Base-by-base conservation (phyloP, 2,888 invertebrate genomes). In the Enchytraeus crypticus region DNA sequence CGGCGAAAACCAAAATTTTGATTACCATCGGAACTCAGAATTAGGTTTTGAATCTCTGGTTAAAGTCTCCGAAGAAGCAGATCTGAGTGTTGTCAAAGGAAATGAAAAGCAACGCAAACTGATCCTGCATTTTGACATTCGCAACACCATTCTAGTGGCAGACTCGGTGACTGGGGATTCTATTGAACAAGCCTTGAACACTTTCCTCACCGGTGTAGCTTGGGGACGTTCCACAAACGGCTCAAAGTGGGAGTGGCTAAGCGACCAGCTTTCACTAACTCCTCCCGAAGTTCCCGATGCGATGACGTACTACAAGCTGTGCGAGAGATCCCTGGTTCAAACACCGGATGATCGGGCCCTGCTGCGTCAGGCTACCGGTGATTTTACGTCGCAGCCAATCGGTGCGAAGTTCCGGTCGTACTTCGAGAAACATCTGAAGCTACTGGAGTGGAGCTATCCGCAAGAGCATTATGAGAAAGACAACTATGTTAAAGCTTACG, bases 61-160 rank as follows among this genome's bases (percentile, higher is more conserved):
- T n/a, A n/a, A n/a, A n/a, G n/a, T n/a, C n/a, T n/a, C n/a, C n/a
- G n/a, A n/a, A n/a, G n/a, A n/a, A n/a, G n/a, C n/a, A n/a, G n/a
- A n/a, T n/a, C n/a, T n/a, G n/a, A n/a, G n/a, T n/a, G n/a, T n/a
- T n/a, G n/a, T n/a, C n/a, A n/a, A n/a, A n/a, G n/a, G n/a, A n/a
- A n/a, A n/a, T n/a, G n/a, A n/a, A n/a, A n/a, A n/a, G n/a, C n/a
- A 53, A 53, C 43, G 68, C 21, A 77, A 78, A 65, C 70, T 78
- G 5, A 66, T 79, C 33, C 66, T 79, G 14, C 78, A 79, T 66
- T 73, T 79, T 63, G 79, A 79, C 64, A 71, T 77, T 23, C 66
- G 78, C 46, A 79, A 79, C 66, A 79, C 79, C 1, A 70, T 78
- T 29, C 68, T 78, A 5, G 77, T 79, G 14, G 75, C 77, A 1